These are phyloP conservation scores for Paracanthobrama guichenoti DNA, from an alignment of 2,113 vertebrate species.

Conservation along the genomic window DNA sequence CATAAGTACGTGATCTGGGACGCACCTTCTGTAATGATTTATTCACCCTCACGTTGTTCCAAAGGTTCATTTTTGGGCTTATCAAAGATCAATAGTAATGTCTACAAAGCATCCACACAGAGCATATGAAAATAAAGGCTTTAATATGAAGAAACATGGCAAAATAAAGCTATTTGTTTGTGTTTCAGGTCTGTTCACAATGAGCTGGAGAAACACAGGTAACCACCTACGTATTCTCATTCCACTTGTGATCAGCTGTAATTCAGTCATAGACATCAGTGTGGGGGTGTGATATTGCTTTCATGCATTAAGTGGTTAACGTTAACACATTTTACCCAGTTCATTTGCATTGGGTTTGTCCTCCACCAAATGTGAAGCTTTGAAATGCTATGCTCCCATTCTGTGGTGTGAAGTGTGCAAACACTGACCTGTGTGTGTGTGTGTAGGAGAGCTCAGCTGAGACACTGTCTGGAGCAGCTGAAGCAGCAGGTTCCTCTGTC, in stretches of 20 bases:
- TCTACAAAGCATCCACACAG: not conserved
- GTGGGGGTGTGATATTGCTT: too few species aligned
- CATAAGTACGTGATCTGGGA: too few species aligned
- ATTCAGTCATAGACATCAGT: not conserved
- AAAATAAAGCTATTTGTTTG: not conserved
- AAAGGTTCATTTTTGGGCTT: too few species aligned
- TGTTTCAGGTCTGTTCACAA: conserved; percentile 84
- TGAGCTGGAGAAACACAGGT: conserved; percentile 90
- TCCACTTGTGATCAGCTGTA: not conserved
- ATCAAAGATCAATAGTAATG: too few species aligned
- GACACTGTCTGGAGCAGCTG: conserved; percentile 86
- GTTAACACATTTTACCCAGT: too few species aligned
- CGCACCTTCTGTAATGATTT: too few species aligned
- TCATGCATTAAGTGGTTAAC: too few species aligned
- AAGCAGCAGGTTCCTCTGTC: conserved; percentile 89
- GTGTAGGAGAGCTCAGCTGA: conserved; percentile 88
- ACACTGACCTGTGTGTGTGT: not conserved
- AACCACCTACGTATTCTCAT: conserved; percentile 1
- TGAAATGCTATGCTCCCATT: too few species aligned
- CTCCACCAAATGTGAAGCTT: too few species aligned
- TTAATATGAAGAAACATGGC: not conserved
- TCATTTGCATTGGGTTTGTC: too few species aligned
- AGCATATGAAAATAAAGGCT: not conserved
- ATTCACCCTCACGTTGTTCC: too few species aligned
- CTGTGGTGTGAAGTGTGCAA: too few species aligned